Base-by-base conservation (phyloP, 2,113 vertebrate species). In the Rhea americana region DNA sequence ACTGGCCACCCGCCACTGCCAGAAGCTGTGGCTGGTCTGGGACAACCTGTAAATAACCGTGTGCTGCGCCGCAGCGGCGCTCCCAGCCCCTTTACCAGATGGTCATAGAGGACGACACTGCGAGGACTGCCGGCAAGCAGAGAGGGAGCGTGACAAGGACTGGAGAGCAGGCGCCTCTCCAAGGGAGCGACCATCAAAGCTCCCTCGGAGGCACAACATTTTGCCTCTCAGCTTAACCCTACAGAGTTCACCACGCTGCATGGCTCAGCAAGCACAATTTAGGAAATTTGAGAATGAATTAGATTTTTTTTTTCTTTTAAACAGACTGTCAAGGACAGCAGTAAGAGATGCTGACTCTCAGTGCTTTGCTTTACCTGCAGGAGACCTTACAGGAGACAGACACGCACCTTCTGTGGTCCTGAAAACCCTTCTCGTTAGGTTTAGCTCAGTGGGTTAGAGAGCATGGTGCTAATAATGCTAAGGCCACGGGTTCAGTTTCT, bases 1-100 rank as follows among this genome's bases (percentile, higher is more conserved):
- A 62, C 43, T 30, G 84, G 55, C 92, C 79, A 92, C 30, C 72
- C 51, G 67, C 45, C 63, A 53, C 0, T 0, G 19, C 32, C 35
- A 87, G 62, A 77, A 71, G 50, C 61, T 71, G 55, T 25, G 76
- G 68, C 28, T 58, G 55, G 41, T 71, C 16, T 78, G 70, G 41
- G 84, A 35, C 0, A 0, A 83, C 63, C 0, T 47, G 22, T 32
- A 83, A 37, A 24, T 6, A 45, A 68, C 50, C 1, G 26, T 5
- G 59, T 74, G 30, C 2, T 63, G 70, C 22, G 67, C 2, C 56
- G 47, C 68, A 74, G 85, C 1, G 1, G 63, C 68, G 65, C 3
- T 90, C 56, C 63, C 86, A 67, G 76, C n/a, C 48, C 82, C 25
- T 76, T 56, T 58, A 28, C 66, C 80, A 88, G 56, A 63, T 1